A percentile compares a stretch with the other conserved stretches of the same genome.
Evolutionary conservation across 2,888 invertebrate genomes (phyloP).

Genomic region (Aspidiotus rigidus): DNA sequence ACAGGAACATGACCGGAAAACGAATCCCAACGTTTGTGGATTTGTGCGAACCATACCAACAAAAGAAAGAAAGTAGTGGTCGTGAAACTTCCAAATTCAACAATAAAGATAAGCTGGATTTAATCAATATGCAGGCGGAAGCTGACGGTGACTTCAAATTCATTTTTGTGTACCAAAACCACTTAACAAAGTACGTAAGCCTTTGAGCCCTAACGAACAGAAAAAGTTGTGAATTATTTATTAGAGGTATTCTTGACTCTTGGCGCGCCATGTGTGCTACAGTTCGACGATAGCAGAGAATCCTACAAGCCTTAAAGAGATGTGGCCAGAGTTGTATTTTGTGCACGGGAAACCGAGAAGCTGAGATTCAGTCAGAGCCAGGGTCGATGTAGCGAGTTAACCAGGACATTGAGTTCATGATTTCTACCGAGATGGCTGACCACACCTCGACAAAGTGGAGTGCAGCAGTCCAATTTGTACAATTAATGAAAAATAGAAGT

Average conservation of each 20-base stretch:
- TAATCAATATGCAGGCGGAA: constrained; percentile 40
- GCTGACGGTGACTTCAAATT: constrained; percentile 42
- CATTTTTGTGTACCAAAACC: constrained; percentile 42
- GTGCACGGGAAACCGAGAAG: constrained; percentile 24
- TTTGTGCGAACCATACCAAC: constrained; percentile 13
- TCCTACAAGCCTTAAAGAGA: constrained; percentile 9
- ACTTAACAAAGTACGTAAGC: constrained; percentile 41
- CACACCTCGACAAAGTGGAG: constrained; percentile 8
- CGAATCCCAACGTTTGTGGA: background rate
- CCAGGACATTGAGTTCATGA: constrained; percentile 12
- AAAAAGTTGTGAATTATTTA: constrained; percentile 39
- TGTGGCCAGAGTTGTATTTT: constrained; percentile 27
- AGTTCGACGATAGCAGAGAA: constrained; percentile 23
- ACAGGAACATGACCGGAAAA: background rate
- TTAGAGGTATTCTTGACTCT: constrained; percentile 35
- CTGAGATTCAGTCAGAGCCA: constrained; percentile 14
- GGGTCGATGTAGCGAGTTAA: constrained; percentile 29
- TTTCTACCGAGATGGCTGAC: constrained; percentile 11
- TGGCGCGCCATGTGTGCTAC: constrained; percentile 17
- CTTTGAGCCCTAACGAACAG: constrained; percentile 41
- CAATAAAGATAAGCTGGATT: constrained; percentile 40
- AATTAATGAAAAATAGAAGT: constrained; percentile 24
- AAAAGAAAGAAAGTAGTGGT: constrained; percentile 17
- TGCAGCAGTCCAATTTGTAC: constrained; percentile 16
- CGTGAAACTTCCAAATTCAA: constrained; percentile 14